Conservation (phyloP, 2,113 vertebrate species). For the Semicossyphus pulcher region DNA sequence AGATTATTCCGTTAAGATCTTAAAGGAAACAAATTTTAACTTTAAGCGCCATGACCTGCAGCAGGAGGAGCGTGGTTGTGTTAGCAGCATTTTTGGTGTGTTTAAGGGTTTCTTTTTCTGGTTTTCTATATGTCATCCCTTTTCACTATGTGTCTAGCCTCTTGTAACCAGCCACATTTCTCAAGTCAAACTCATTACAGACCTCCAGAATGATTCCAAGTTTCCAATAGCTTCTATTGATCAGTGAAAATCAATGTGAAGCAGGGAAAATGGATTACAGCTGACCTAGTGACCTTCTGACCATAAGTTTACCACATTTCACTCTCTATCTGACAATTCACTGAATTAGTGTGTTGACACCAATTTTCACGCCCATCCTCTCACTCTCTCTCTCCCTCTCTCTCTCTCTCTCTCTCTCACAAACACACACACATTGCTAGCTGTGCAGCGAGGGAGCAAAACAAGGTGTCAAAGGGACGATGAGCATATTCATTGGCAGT, state of each 20-base stretch:
- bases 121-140: no score
- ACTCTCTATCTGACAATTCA: background rate
- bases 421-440: background rate
- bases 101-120: background rate
- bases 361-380: background rate
- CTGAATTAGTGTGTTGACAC: background rate
- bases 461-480: constrained; percentile 20
- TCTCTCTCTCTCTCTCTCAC: background rate
- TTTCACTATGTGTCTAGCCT: no score
- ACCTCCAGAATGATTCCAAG: constrained; percentile 20
- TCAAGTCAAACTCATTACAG: constrained; percentile 29
- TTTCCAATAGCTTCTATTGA: constrained; percentile 44
- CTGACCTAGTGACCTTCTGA: constrained; percentile 9
- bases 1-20: no score
- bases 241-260: constrained; percentile 45
- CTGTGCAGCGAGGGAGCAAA: constrained; percentile 19
- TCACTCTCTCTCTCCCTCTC: background rate
- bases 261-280: constrained; percentile 11
- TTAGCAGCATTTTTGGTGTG: background rate
- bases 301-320: background rate
- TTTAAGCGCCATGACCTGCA: no score
- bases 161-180: background rate
- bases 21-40: no score
- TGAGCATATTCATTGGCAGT: constrained; percentile 22
- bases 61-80: background rate